phyloP scores from a whole-genome alignment of 2,888 invertebrate genomes.

The Melanophora roralis region DNA sequence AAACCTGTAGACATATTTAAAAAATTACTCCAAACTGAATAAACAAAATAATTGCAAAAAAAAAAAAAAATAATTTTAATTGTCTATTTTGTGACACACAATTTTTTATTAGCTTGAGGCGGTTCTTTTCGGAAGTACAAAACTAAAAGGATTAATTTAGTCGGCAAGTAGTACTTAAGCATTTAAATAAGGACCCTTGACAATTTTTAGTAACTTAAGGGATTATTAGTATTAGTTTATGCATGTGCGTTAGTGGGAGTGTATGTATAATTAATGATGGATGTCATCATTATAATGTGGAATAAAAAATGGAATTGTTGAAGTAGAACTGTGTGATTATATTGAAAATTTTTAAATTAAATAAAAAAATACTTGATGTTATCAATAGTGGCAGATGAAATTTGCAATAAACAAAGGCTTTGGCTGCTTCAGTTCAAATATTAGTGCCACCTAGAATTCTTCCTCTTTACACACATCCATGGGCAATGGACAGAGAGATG shows the following conservation, averaged over 20 bases:
- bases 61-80: no score
- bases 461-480: slow-evolving; percentile 56
- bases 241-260: neutral
- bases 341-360: slow-evolving; percentile 12
- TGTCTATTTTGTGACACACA: no score
- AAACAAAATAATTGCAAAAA: no score
- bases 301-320: slow-evolving; percentile 61
- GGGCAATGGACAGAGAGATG: slow-evolving; percentile 25
- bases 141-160: no score
- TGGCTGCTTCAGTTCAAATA: neutral
- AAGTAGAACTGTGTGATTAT: slow-evolving; percentile 42
- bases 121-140: neutral
- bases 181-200: no score
- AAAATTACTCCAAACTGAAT: no score
- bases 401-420: neutral
- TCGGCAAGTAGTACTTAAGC: no score
- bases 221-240: no score
- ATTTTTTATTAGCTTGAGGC: no score
- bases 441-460: slow-evolving; percentile 34
- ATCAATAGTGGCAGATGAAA: neutral
- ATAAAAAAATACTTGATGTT: slow-evolving; percentile 37
- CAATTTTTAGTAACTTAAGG: slow-evolving; percentile 14
- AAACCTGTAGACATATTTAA: no score
- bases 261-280: slow-evolving; percentile 31
- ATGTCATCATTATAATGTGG: slow-evolving; percentile 51